Evolutionary conservation across 2,888 invertebrate genomes (phyloP), one percentile per base, ranked within the genome.

Genomic region (Lapara coniferarum): DNA sequence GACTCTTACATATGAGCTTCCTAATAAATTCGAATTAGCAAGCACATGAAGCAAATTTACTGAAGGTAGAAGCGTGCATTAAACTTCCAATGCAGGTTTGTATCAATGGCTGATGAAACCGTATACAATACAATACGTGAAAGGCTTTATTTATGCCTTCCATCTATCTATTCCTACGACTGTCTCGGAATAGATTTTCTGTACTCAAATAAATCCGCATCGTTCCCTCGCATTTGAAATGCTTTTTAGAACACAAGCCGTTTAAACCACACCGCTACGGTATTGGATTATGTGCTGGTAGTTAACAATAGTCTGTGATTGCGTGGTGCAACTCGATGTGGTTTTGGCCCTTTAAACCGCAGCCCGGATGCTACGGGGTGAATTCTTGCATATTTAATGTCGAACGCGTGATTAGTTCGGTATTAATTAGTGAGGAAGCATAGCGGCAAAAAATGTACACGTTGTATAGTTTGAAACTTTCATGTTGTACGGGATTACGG

Each of bases 241-340:
- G 59, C 25, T 75, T 72, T 77, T 75, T 76, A 44, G 63, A 49
- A 49, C 63, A 49, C 63, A 49, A 19, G 63, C 49, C 63, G 63
- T 63, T 63, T 63, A 63, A 19, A 63, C 63, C 16, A 63, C 49
- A 63, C 63, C 63, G 49, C 63, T 25, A 63, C 63, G 13, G 63
- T 49, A 63, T 46, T 44, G 63, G 63, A 63, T 59, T 58, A 68
- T 58, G 51, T 37, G 58, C 52, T 37, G 30, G 51, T 16, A 68
- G 37, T 68, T 58, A 79, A 88, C 89, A 89, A 88, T 87, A 80
- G 84, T 71, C 78, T 76, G 75, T 89, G 88, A 90, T 90, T 90
- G 89, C 86, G 85, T 79, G 80, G 76, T 83, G 78, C 78, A 74
- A 71, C 75, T 76, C 79, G 77, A 71, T 87, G 90, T 78, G 90